Evolutionary conservation across 2,797 vertebrate genomes (phyloP).

Genomic region (Manis crassicaudata): DNA sequence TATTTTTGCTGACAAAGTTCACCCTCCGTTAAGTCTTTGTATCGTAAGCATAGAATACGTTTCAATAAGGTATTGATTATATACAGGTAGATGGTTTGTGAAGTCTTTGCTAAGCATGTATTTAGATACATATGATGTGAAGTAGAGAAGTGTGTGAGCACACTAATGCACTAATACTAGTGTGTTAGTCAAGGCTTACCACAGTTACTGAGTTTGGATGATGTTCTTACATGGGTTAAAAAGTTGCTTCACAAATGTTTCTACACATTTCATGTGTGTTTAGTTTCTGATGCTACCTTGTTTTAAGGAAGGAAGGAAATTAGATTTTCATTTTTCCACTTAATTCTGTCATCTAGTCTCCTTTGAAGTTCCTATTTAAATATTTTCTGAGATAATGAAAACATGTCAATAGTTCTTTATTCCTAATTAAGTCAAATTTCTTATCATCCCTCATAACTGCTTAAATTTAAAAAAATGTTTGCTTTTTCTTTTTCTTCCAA

Average conservation of each 20-base stretch:
- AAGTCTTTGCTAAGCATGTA: background rate
- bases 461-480: background rate
- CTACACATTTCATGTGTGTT: background rate
- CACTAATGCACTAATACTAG: no score
- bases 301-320: conserved; percentile 38
- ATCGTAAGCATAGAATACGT: background rate
- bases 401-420: background rate
- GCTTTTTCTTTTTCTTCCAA: background rate
- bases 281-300: background rate
- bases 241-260: background rate
- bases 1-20: background rate
- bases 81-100: background rate
- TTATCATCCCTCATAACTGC: background rate
- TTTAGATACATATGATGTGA: background rate
- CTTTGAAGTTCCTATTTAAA: background rate
- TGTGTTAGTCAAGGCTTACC: no score
- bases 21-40: background rate
- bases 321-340: background rate
- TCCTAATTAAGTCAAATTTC: conserved; percentile 3
- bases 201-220: background rate
- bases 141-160: background rate
- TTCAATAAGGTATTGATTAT: background rate
- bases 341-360: background rate
- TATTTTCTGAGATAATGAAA: conserved; percentile 10
- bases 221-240: background rate